Evolutionary conservation across 1,140 invertebrate species (phyloP).

Genomic region (Steinernema khuongi): DNA sequence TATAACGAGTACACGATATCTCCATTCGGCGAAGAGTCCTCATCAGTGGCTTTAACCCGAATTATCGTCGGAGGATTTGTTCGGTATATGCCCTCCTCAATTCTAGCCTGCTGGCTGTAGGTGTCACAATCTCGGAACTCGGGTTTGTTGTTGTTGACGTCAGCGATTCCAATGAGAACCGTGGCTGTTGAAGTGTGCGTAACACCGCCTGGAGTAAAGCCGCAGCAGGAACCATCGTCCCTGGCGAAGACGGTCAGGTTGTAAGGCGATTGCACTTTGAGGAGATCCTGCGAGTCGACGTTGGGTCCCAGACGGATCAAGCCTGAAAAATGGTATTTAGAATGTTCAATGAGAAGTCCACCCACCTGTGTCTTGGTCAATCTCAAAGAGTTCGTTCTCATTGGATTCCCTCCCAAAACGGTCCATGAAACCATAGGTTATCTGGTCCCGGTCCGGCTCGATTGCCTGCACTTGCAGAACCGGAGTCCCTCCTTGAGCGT

Average conservation of each 20-base stretch:
- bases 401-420: slow-evolving; percentile 30
- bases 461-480: slow-evolving; percentile 44
- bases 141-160: slow-evolving; percentile 55
- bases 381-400: slow-evolving; percentile 44
- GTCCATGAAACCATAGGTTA: slow-evolving; percentile 46
- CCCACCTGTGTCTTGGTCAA: slow-evolving; percentile 52
- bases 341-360: background rate
- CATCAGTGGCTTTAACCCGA: slow-evolving; percentile 45
- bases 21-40: slow-evolving; percentile 49
- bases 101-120: slow-evolving; percentile 40
- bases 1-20: slow-evolving; percentile 54
- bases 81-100: slow-evolving; percentile 49
- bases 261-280: slow-evolving; percentile 34
- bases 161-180: slow-evolving; percentile 45
- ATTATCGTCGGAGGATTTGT: slow-evolving; percentile 29
- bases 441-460: slow-evolving; percentile 52
- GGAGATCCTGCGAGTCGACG: slow-evolving; percentile 36
- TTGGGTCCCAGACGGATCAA: slow-evolving; percentile 43
- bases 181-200: slow-evolving; percentile 37
- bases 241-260: slow-evolving; percentile 51
- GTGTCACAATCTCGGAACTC: slow-evolving; percentile 42
- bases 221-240: slow-evolving; percentile 55
- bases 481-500: slow-evolving; percentile 53
- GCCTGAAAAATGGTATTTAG: slow-evolving; percentile 34
- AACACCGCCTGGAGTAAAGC: background rate